Evolutionary conservation across 1,140 invertebrate genomes (phyloP).

Genomic region (Orussus abietinus): DNA sequence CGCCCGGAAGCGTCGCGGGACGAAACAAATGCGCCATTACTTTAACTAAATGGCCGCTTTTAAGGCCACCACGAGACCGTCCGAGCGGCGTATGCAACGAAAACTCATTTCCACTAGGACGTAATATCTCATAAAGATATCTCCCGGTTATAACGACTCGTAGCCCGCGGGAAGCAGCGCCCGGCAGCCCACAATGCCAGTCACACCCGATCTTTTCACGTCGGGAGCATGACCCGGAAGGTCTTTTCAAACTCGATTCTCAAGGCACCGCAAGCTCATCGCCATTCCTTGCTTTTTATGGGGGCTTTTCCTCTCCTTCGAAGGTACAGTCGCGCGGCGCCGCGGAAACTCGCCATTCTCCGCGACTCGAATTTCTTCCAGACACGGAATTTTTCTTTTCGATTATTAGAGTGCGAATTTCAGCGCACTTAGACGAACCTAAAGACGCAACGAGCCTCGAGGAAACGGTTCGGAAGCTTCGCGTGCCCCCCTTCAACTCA

Average conservation of each 20-base stretch:
- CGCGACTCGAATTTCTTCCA: too few relatives aligned
- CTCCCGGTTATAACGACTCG: conserved; percentile 8
- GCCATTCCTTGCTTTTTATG: neutral
- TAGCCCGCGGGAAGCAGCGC: neutral
- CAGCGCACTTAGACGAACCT: too few relatives aligned
- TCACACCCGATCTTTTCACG: conserved; percentile 11
- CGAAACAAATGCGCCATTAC: too few relatives aligned
- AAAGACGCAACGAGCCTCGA: too few relatives aligned
- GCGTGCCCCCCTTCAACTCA: too few relatives aligned
- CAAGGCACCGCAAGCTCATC: conserved; percentile 11
- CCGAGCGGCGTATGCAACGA: conserved; percentile 9
- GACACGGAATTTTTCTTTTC: too few relatives aligned
- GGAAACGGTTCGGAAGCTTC: too few relatives aligned
- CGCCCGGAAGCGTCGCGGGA: too few relatives aligned
- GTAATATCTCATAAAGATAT: conserved; percentile 13
- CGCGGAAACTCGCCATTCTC: too few relatives aligned
- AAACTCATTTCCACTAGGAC: conserved; percentile 13
- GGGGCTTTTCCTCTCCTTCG: neutral
- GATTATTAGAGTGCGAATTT: too few relatives aligned
- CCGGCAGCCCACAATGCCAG: conserved; percentile 4
- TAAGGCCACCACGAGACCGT: too few relatives aligned
- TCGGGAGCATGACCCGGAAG: conserved; percentile 14
- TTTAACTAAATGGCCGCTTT: too few relatives aligned
- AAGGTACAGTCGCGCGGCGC: neutral
- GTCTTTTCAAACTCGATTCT: conserved; percentile 14